Evolutionary conservation across 1,140 invertebrate genomes (phyloP).

Genomic region (Idris sp.): DNA sequence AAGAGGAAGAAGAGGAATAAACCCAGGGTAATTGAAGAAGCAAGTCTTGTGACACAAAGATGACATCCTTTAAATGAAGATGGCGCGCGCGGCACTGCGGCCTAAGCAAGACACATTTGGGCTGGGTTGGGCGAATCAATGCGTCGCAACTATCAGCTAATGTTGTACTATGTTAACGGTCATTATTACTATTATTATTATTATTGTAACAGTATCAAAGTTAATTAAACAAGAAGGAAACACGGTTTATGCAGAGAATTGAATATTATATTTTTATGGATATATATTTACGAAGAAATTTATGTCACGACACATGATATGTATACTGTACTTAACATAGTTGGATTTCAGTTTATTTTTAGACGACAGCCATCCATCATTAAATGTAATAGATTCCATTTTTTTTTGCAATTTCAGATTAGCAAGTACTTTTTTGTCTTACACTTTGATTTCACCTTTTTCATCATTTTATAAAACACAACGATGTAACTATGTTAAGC

Average conservation of each 20-base stretch:
- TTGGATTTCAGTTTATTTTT: neutral
- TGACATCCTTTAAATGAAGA: constrained; percentile 23
- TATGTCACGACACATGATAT: constrained; percentile 25
- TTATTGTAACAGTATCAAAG: constrained; percentile 66
- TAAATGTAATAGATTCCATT: no score
- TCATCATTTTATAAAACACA: no score
- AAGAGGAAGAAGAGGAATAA: constrained; percentile 64
- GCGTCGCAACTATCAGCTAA: constrained; percentile 38
- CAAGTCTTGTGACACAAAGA: constrained; percentile 27
- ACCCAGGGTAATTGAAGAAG: constrained; percentile 2
- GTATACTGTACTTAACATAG: constrained; percentile 29
- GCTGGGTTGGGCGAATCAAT: constrained; percentile 17
- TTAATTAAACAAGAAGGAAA: constrained; percentile 66
- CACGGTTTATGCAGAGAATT: constrained; percentile 67
- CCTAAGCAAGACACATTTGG: constrained; percentile 8
- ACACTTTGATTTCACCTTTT: no score
- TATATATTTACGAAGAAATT: constrained; percentile 43
- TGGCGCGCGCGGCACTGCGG: constrained; percentile 16
- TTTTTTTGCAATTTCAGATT: no score
- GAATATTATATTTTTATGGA: constrained; percentile 61
- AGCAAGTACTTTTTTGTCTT: no score
- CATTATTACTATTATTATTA: constrained; percentile 65
- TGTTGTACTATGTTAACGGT: constrained; percentile 60
- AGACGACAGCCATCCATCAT: no score
- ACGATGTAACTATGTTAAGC: constrained; percentile 41